Evolutionary conservation across 2,888 invertebrate species (phyloP).

Genomic region (Netelia inedita): DNA sequence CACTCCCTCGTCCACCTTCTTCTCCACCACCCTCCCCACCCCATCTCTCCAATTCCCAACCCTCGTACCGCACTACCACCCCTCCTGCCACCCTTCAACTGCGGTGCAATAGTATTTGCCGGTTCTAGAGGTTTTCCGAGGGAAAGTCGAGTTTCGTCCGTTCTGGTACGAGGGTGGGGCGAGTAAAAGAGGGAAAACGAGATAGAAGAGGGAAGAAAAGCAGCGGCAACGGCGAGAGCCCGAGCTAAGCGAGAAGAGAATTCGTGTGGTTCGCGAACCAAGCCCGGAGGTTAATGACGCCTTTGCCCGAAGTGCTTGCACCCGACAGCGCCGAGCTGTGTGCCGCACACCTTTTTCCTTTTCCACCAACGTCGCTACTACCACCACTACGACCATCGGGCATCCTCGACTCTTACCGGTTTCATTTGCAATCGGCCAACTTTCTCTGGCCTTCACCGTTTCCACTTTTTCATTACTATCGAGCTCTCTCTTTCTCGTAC

Average conservation of each 20-base stretch:
- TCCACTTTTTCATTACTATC: constrained; percentile 56
- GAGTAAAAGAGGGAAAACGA: constrained; percentile 44
- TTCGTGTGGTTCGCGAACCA: constrained; percentile 63
- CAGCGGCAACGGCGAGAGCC: constrained; percentile 14
- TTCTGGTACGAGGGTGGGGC: constrained; percentile 12
- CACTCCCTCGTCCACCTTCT: constrained; percentile 5
- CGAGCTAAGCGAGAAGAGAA: constrained; percentile 62
- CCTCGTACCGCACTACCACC: no score
- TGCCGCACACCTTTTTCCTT: constrained; percentile 30
- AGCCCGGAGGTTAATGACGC: constrained; percentile 71
- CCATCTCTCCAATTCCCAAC: no score
- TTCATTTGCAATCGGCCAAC: constrained; percentile 75
- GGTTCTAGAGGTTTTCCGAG: constrained; percentile 59
- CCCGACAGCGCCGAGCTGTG: constrained; percentile 64
- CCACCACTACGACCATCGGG: constrained; percentile 36
- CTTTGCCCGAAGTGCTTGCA: constrained; percentile 68
- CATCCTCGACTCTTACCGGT: constrained; percentile 62
- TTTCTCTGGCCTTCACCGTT: constrained; percentile 62
- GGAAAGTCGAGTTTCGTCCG: constrained; percentile 53
- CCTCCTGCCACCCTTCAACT: constrained; percentile 1
- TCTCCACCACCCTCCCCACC: background rate
- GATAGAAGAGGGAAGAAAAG: constrained; percentile 56
- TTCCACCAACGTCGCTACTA: constrained; percentile 44
- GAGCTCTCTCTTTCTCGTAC: constrained; percentile 38
- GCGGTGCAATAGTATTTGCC: constrained; percentile 54